These are phyloP conservation scores for Timandra comae DNA, from an alignment of 2,888 invertebrate species.

Conservation along the genomic window DNA sequence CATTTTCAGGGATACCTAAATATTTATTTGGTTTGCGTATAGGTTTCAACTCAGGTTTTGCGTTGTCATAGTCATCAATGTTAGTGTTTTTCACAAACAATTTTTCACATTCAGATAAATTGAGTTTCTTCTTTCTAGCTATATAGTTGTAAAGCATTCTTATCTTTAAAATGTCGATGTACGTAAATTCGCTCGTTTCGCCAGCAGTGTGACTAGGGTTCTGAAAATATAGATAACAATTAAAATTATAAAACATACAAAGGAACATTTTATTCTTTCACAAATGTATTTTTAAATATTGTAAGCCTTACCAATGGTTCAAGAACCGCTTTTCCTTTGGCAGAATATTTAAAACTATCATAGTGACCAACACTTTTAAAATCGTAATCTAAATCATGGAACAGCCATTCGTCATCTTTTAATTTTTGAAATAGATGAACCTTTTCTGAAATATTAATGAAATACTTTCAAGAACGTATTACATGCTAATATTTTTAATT, in stretches of 20 bases:
- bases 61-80: constrained; percentile 16
- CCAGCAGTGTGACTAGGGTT: constrained; percentile 10
- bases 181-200: constrained; percentile 26
- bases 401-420: constrained; percentile 43
- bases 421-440: constrained; percentile 35
- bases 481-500: too few relatives aligned
- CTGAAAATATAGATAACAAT: too few relatives aligned
- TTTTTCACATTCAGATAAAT: constrained; percentile 36
- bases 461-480: too few relatives aligned
- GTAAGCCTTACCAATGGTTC: constrained; percentile 29
- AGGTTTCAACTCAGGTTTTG: constrained; percentile 9
- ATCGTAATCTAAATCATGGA: constrained; percentile 46
- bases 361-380: constrained; percentile 50
- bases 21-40: constrained; percentile 37
- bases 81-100: constrained; percentile 36
- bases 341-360: constrained; percentile 37
- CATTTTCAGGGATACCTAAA: constrained; percentile 17
- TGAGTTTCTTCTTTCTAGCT: constrained; percentile 23
- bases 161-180: constrained; percentile 43
- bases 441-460: constrained; percentile 46
- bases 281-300: too few relatives aligned
- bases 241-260: too few relatives aligned
- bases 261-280: too few relatives aligned
- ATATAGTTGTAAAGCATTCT: constrained; percentile 47
- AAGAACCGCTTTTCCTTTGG: constrained; percentile 45